Base-by-base conservation (phyloP, 2,888 invertebrate species). In the Orchesellides sinensis region DNA sequence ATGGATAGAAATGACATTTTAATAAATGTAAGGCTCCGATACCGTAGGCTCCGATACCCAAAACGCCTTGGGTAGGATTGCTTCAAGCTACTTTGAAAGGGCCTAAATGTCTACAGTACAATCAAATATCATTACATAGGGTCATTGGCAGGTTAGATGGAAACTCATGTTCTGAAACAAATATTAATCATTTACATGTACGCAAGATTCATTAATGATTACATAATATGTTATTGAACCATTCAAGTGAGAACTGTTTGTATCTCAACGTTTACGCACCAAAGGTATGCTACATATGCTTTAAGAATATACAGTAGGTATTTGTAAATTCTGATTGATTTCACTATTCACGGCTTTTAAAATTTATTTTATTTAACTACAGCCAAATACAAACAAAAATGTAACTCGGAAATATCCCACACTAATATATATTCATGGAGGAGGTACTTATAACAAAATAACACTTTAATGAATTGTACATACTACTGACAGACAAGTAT, bases 261-360 rank as follows among this genome's bases (percentile, higher is more conserved):
- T 86, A 49, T 52, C 70, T 87, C 10, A 87, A 87, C 40, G 70
- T 87, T 17, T 87, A 86, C 72, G 32, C 78, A n/a, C 75, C 74
- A 25, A 47, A 21, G 70, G 79, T 72, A 70, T 61, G 40, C n/a
- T n/a, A n/a, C n/a, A n/a, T n/a, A n/a, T n/a, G n/a, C n/a, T n/a
- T n/a, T n/a, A n/a, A n/a, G n/a, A 40, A 40, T 32, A 6, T 32
- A 32, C 10, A 40, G 10, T 40, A 10, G 40, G 10, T 40, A 8
- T 40, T 2, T 10, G 32, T 32, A 32, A 32, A 32, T 6, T 32
- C 5, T 6, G 5, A 10, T 32, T 6, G 32, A 32, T 32, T 32
- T 10, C 32, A 32, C 32, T 40, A n/a, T 40, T 40, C 40, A 40
- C n/a, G 32, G 5, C 5, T 32, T 40, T 40, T 1, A 40, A n/a